Evolutionary conservation across 2,888 invertebrate genomes (phyloP).

Genomic region (Orchesellides sinensis): DNA sequence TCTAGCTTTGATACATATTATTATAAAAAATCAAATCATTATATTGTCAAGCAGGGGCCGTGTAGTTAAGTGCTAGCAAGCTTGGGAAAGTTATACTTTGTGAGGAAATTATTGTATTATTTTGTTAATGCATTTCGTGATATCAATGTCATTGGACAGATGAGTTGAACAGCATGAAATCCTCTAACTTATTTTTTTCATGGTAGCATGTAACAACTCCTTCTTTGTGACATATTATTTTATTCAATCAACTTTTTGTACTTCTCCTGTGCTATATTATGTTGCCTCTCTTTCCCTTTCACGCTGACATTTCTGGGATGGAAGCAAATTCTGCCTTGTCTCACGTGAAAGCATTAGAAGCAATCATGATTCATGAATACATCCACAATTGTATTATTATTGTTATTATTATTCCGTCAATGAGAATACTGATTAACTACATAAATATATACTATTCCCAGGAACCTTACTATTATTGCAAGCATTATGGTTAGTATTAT

Average conservation of each 20-base stretch:
- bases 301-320: constrained; percentile 60
- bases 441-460: constrained; percentile 44
- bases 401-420: constrained; percentile 54
- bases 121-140: constrained; percentile 74
- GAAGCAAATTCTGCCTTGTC: constrained; percentile 36
- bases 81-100: background rate
- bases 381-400: constrained; percentile 46
- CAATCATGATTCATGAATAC: constrained; percentile 58
- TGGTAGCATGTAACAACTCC: constrained; percentile 64
- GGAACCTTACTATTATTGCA: constrained; percentile 23
- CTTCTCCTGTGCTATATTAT: constrained; percentile 34
- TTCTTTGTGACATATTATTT: constrained; percentile 47
- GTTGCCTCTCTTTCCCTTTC: constrained; percentile 1
- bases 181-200: constrained; percentile 44
- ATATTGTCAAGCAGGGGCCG: constrained; percentile 1
- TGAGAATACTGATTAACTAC: constrained; percentile 50
- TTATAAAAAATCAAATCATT: constrained; percentile 10
- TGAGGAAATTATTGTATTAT: constrained; percentile 63
- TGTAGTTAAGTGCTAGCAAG: background rate
- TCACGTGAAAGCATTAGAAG: constrained; percentile 46
- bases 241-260: constrained; percentile 33
- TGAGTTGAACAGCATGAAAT: constrained; percentile 74
- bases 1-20: too few relatives aligned
- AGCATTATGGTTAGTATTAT: background rate
- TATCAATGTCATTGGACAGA: constrained; percentile 73